Percentiles rank a stretch among this genome's conserved stretches.
Evolutionary conservation across 2,113 vertebrate species (phyloP).

Genomic region (Crotalus viridis): DNA sequence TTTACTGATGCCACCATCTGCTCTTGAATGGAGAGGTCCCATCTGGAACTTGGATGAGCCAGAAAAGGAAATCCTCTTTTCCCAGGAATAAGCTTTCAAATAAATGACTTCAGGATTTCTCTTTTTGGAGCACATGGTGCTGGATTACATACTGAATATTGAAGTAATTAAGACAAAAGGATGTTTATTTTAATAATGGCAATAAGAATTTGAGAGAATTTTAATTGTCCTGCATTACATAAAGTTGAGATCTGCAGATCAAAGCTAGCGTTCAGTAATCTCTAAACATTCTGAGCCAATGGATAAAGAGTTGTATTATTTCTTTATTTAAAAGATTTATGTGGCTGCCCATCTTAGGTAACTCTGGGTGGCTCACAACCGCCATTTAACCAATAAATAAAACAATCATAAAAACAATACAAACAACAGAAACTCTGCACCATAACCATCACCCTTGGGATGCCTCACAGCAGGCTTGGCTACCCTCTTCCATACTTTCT

Average conservation of each 20-base stretch:
- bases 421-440: not conserved
- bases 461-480: not conserved
- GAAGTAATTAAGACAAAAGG: not conserved
- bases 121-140: not conserved
- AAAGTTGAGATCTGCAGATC: not conserved
- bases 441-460: not conserved
- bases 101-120: not conserved
- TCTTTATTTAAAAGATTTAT: not conserved
- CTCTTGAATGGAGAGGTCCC: not conserved
- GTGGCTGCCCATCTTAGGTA: not conserved
- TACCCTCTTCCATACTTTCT: not conserved
- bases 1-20: not conserved
- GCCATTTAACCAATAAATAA: not conserved
- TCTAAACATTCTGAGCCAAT: not conserved
- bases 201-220: not conserved
- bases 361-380: not conserved
- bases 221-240: not conserved
- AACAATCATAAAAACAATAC: not conserved
- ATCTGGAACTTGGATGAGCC: not conserved
- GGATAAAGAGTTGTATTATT: not conserved
- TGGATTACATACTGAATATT: not conserved
- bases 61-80: not conserved
- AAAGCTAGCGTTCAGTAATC: not conserved
- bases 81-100: not conserved
- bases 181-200: not conserved